These are phyloP conservation scores for Potorous gilbertii DNA, from an alignment of 2,797 vertebrate species.

Conservation along the genomic window DNA sequence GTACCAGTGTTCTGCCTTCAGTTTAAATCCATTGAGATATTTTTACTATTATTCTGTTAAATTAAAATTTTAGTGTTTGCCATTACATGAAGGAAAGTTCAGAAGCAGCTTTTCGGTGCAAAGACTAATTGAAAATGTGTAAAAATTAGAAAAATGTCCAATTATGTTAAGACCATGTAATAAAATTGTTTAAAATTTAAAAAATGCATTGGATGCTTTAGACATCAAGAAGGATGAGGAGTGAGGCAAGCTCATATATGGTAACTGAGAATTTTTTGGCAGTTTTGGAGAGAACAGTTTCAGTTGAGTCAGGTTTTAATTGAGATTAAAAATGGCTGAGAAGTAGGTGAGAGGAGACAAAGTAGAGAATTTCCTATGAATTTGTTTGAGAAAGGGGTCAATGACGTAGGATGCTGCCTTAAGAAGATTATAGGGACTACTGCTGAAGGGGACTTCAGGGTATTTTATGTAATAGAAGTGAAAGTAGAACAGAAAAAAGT, in stretches of 20 bases:
- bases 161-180: constrained; percentile 86
- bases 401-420: neutral
- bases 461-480: neutral
- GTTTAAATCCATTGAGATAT: constrained; percentile 81
- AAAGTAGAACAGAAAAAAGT: neutral
- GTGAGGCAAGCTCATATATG: too few species aligned
- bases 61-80: constrained; percentile 84
- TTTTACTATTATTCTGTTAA: constrained; percentile 78
- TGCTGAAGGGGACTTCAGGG: neutral
- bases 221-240: too few species aligned
- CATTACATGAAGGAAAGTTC: constrained; percentile 78
- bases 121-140: constrained; percentile 79
- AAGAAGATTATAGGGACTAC: neutral
- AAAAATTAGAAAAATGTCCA: constrained; percentile 83
- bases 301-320: neutral
- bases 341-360: neutral
- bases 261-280: too few species aligned
- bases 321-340: neutral
- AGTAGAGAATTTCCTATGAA: neutral
- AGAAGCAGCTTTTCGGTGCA: constrained; percentile 81
- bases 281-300: too few species aligned
- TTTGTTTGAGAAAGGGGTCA: neutral
- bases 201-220: too few species aligned
- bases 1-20: constrained; percentile 81
- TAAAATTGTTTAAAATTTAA: constrained; percentile 85